Evolutionary conservation across 2,888 invertebrate genomes (phyloP), one percentile per base, ranked within the genome.

Genomic region (Drosophila antonietae): DNA sequence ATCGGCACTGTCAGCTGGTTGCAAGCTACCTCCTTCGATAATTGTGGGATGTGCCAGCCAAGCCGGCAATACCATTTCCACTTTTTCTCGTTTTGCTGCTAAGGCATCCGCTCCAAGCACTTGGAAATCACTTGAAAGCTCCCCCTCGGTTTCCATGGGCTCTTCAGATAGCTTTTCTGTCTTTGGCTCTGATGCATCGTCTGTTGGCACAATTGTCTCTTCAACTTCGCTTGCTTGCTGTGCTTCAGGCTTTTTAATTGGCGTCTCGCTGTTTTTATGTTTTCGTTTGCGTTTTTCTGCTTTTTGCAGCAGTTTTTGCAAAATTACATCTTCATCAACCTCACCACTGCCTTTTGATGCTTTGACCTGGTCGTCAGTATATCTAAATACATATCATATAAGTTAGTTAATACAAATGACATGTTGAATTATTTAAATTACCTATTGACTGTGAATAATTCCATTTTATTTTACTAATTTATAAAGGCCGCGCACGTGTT

Each of bases 21-120:
- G 56, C 3, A 83, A 67, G 14, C 64, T 73, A 20, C 70, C 87
- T 18, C 95, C 95, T n/a, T 96, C 95, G 65, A 98, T 95, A 56
- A 96, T 93, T 47, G 95, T 95, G 5, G 98, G 97, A 90, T 96
- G 94, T 2, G 96, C 95, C 41, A 99, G 92, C 98, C 98, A 99
- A 76, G 96, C 94, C 1, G 98, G 98, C 52, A 98, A 93, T 8
- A 97, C 95, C 91, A 97, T 94, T 88, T 95, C 95, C 0, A 97
- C 95, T 91, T 94, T 94, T 3, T 88, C 77, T 75, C 93, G 95
- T 81, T 94, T 95, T 78, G 93, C 93, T 89, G 95, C 94, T 12
- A 75, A 52, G 67, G 94, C 94, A 83, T 94, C 94, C 63, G 93
- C 94, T 8, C 96, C 96, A 57, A 97, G 93, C 23, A 97, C 94